These are phyloP conservation scores for Melinaea marsaeus DNA, from an alignment of 2,888 invertebrate species.

Conservation along the genomic window DNA sequence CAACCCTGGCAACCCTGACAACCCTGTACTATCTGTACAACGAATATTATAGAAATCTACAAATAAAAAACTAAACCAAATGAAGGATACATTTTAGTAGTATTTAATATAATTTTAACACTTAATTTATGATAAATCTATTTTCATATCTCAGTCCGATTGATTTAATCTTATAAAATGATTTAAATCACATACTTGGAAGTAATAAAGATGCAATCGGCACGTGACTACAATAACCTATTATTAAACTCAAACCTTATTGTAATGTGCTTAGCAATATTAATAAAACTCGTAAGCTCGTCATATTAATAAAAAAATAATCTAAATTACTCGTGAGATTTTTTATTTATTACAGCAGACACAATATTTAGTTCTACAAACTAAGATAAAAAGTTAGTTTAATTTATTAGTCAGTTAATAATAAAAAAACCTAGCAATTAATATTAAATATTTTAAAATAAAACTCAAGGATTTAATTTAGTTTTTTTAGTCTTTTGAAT, in stretches of 20 bases:
- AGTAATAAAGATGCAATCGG: slow-evolving; percentile 2
- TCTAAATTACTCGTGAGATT: background rate
- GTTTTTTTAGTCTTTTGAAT: background rate
- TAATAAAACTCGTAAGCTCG: background rate
- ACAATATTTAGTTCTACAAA: too few relatives aligned
- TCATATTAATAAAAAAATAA: background rate
- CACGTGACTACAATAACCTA: slow-evolving; percentile 4
- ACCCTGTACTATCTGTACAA: too few relatives aligned
- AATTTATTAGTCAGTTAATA: background rate
- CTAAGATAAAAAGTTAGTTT: too few relatives aligned
- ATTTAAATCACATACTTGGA: background rate
- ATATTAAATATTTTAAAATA: background rate
- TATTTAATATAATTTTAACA: too few relatives aligned
- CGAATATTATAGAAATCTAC: too few relatives aligned
- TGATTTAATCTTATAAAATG: background rate
- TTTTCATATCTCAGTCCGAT: too few relatives aligned
- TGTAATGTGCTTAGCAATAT: slow-evolving; percentile 1
- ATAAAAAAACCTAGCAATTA: background rate
- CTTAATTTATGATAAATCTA: too few relatives aligned
- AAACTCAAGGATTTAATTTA: background rate
- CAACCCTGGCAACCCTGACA: too few relatives aligned
- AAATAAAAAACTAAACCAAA: too few relatives aligned
- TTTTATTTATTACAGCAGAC: background rate
- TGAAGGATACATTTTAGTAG: too few relatives aligned
- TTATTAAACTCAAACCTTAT: slow-evolving; percentile 6